Percentiles rank a stretch among this genome's conserved stretches.
Conservation (phyloP, 35 echinoderm and acorn worm species). For the Hemicentrotus pulcherrimus region DNA sequence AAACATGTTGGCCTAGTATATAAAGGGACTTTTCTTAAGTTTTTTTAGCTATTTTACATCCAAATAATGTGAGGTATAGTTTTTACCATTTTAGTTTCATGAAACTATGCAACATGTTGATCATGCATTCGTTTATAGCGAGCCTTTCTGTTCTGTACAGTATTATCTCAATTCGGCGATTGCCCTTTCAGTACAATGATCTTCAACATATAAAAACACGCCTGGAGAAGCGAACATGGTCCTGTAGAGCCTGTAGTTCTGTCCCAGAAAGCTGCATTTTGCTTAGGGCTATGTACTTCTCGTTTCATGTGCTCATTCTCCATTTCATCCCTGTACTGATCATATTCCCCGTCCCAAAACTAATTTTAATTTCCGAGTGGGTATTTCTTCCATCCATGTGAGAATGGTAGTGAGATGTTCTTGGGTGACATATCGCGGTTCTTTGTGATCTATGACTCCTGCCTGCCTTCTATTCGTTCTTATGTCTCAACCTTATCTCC, state of each 20-base stretch:
- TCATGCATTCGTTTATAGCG: background rate
- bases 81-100: background rate
- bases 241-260: background rate
- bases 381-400: background rate
- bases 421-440: background rate
- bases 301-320: background rate
- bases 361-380: conserved; percentile 11
- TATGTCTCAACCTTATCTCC: background rate
- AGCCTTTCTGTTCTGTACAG: background rate
- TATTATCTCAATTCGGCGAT: background rate
- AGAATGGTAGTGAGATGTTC: background rate
- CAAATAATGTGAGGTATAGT: background rate
- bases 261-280: background rate
- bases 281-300: background rate
- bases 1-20: too few species aligned
- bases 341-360: conserved; percentile 16
- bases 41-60: too few species aligned
- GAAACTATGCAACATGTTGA: background rate
- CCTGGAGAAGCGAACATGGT: background rate
- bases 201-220: background rate
- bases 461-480: background rate
- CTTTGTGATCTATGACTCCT: background rate
- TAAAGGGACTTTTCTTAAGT: too few species aligned
- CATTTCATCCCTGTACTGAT: background rate
- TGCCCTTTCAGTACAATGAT: background rate